phyloP scores from a whole-genome alignment of 2,797 vertebrate species.

The Schizopygopsis pylzovi region DNA sequence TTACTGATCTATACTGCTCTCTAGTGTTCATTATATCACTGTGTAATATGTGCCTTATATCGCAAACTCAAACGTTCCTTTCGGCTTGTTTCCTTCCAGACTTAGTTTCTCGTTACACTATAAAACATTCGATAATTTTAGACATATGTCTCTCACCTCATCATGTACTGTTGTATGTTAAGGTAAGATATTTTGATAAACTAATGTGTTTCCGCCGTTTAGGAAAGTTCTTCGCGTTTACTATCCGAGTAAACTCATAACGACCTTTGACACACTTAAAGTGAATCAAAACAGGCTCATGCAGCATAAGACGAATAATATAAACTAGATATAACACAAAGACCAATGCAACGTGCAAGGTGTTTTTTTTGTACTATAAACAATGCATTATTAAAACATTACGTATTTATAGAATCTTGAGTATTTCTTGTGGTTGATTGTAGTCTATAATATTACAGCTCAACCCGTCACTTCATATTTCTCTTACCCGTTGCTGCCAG shows the following conservation, averaged over 20 bases:
- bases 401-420: neutral
- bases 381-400: neutral
- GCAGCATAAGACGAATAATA: neutral
- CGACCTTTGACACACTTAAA: conserved; percentile 49
- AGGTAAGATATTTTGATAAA: conserved; percentile 66
- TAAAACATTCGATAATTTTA: neutral
- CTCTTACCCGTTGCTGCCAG: neutral
- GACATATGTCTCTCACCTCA: neutral
- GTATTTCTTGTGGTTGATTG: neutral
- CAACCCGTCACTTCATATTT: neutral
- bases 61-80: neutral
- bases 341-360: neutral
- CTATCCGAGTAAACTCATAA: neutral
- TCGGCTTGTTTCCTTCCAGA: conserved; percentile 52
- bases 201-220: neutral
- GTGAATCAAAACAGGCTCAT: neutral
- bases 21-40: neutral
- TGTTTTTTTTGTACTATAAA: neutral
- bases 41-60: neutral
- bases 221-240: neutral
- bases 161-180: conserved; percentile 69
- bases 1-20: conserved; percentile 9
- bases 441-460: neutral
- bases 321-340: neutral
- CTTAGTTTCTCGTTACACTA: conserved; percentile 49